These are phyloP conservation scores for Temnopleurus reevesii DNA, from an alignment of 53 echinoderm and acorn worm species.

Conservation along the genomic window DNA sequence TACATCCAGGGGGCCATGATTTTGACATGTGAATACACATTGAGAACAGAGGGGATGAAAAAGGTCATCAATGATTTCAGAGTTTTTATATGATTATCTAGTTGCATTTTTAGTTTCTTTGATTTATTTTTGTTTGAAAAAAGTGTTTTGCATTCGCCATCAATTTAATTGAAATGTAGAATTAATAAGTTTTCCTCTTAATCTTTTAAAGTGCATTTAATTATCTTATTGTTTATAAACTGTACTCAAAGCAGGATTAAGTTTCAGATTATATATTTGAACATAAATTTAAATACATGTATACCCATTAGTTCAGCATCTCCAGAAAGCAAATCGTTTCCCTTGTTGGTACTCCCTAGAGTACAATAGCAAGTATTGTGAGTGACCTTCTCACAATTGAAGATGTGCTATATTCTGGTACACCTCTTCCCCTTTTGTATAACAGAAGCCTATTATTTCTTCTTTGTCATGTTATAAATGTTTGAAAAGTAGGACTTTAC, in stretches of 20 bases:
- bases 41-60: neutral
- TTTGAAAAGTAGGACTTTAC: no score
- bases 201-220: neutral
- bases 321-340: neutral
- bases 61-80: no score
- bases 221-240: neutral
- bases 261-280: neutral
- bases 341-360: neutral
- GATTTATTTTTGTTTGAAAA: neutral
- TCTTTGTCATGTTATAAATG: neutral
- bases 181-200: neutral
- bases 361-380: neutral
- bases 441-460: neutral
- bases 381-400: neutral
- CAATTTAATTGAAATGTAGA: neutral
- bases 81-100: no score
- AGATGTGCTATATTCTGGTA: neutral
- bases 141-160: neutral
- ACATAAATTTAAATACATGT: neutral
- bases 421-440: neutral
- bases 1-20: neutral
- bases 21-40: neutral
- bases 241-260: neutral
- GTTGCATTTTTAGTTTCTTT: neutral
- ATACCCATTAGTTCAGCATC: neutral